Percentiles rank a stretch among this genome's conserved stretches.
Conservation (phyloP, 2,888 invertebrate species). For the Drosophila eohydei region DNA sequence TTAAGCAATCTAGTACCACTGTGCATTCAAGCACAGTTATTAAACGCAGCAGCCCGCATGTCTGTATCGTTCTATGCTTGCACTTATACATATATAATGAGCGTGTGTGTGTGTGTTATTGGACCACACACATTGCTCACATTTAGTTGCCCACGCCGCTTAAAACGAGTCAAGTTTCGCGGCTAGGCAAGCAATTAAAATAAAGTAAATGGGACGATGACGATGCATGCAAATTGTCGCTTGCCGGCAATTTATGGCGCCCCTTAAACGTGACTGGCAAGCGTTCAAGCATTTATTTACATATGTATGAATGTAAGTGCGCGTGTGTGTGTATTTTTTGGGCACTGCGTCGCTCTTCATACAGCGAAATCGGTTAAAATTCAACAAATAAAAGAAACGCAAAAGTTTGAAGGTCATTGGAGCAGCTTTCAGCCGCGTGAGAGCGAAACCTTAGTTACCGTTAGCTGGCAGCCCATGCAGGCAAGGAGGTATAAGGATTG, state of each 20-base stretch:
- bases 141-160: conserved; percentile 38
- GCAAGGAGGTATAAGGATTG: conserved; percentile 3
- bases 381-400: conserved; percentile 18
- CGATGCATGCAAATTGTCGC: conserved; percentile 70
- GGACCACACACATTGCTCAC: conserved; percentile 46
- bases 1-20: conserved; percentile 25
- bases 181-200: conserved; percentile 64
- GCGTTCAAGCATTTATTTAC: conserved; percentile 32
- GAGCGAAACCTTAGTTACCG: conserved; percentile 55
- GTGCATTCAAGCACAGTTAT: conserved; percentile 29
- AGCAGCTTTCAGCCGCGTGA: conserved; percentile 31
- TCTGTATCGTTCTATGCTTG: neutral
- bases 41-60: conserved; percentile 9
- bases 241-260: conserved; percentile 76
- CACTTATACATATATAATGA: neutral
- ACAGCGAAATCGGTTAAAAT: conserved; percentile 30
- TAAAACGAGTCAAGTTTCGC: conserved; percentile 44
- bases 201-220: conserved; percentile 59
- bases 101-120: conserved; percentile 5
- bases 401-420: conserved; percentile 72
- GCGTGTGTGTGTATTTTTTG: conserved; percentile 16
- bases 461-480: conserved; percentile 34
- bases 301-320: neutral
- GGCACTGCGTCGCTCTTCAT: conserved; percentile 37
- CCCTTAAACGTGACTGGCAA: conserved; percentile 77